Evolutionary conservation across 2,113 vertebrate genomes (phyloP).

Genomic region (Aramus guarauna): DNA sequence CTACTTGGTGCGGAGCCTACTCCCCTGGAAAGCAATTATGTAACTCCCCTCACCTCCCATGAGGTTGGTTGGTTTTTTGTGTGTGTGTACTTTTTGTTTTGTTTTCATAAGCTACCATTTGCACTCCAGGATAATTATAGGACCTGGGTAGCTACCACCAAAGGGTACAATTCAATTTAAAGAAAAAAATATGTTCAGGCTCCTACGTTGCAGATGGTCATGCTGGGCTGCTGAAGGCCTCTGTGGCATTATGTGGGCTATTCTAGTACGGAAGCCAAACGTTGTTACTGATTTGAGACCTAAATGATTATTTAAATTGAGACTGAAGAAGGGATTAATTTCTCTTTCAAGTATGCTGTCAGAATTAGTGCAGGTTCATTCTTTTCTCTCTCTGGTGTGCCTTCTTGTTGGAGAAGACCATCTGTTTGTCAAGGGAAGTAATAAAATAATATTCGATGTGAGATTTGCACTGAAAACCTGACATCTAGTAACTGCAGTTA

Average conservation of each 20-base stretch:
- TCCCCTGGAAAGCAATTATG: rapidly evolving
- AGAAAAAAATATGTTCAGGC: slow-evolving; percentile 22
- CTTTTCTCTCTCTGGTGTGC: neutral
- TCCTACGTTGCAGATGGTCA: slow-evolving; percentile 4
- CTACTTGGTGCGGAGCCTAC: neutral
- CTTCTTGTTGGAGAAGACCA: slow-evolving; percentile 39
- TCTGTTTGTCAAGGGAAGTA: slow-evolving; percentile 61
- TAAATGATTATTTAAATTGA: slow-evolving; percentile 56
- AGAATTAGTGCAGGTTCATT: slow-evolving; percentile 27
- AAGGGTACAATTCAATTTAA: slow-evolving; percentile 36
- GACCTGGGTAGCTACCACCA: neutral
- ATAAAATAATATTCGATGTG: slow-evolving; percentile 54
- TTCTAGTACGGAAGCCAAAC: neutral
- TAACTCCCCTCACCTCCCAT: neutral
- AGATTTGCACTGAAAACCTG: slow-evolving; percentile 50
- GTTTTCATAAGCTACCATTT: neutral
- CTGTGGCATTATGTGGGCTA: neutral
- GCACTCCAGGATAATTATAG: neutral
- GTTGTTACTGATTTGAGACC: slow-evolving; percentile 11
- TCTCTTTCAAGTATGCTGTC: neutral
- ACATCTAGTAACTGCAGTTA: slow-evolving; percentile 51
- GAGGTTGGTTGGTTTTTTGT: rapidly evolving
- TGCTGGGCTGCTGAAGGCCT: neutral
- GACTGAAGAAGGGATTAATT: slow-evolving; percentile 20
- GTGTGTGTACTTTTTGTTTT: neutral